Conservation (phyloP, 2,113 vertebrate species). For the Tiliqua scincoides region DNA sequence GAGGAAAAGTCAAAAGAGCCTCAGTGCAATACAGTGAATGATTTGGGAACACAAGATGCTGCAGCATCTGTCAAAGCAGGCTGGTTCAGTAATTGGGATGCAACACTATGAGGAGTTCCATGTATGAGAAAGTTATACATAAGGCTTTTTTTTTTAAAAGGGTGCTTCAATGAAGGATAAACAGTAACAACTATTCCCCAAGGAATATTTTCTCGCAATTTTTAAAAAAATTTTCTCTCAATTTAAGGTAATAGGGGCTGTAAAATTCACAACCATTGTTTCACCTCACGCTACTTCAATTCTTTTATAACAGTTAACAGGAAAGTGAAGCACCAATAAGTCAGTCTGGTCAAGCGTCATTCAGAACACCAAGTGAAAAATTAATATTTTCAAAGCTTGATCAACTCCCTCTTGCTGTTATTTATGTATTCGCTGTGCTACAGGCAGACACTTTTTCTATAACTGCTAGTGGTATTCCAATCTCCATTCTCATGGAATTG, state of each 20-base stretch:
- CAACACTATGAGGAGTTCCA: too few species aligned
- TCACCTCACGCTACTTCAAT: neutral
- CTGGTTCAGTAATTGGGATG: too few species aligned
- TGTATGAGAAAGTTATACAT: too few species aligned
- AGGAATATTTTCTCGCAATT: neutral
- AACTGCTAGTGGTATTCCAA: constrained; percentile 31
- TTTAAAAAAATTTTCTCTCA: too few species aligned
- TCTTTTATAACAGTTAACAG: neutral
- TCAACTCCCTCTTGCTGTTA: neutral
- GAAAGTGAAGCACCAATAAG: neutral
- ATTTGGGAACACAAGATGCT: too few species aligned
- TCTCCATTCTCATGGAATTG: constrained; percentile 49
- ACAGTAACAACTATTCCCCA: neutral
- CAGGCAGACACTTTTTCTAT: neutral
- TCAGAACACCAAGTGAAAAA: neutral
- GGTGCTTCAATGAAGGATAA: neutral
- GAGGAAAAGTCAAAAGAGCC: neutral
- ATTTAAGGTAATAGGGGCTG: neutral
- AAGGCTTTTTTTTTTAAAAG: neutral
- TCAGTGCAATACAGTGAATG: too few species aligned
- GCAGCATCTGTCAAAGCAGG: too few species aligned
- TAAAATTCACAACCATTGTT: neutral
- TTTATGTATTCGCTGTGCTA: neutral
- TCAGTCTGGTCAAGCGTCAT: neutral
- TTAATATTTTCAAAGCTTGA: neutral